A percentile compares a stretch with the other conserved stretches of the same genome.
Conservation (phyloP, 92 coral and sea anemone species). For the Phenganax stokvisi region DNA sequence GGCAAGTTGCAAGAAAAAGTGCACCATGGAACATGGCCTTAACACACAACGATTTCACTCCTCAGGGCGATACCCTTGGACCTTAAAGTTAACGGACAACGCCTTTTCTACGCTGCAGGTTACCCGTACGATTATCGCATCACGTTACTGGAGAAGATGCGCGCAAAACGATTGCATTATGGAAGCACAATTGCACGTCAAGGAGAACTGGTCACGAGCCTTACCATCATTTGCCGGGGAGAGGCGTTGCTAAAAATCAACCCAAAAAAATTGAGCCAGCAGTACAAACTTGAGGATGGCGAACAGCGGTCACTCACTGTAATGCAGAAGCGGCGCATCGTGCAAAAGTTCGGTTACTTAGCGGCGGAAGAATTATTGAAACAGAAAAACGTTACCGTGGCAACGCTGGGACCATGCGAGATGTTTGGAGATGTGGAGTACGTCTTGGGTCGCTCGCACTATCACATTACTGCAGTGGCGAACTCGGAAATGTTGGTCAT, state of each 20-base stretch:
- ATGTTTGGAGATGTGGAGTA: constrained; percentile 85
- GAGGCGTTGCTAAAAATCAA: constrained; percentile 66
- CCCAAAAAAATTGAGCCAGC: constrained; percentile 59
- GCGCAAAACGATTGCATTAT: constrained; percentile 58
- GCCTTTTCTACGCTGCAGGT: not conserved
- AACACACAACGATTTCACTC: too few species aligned
- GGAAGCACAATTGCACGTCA: constrained; percentile 73
- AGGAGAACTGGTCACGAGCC: constrained; percentile 57
- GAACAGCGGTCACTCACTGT: constrained; percentile 59
- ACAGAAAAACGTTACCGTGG: constrained; percentile 56
- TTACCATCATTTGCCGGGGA: constrained; percentile 76
- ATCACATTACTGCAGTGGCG: constrained; percentile 70
- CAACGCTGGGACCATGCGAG: constrained; percentile 82
- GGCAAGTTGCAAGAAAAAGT: too few species aligned
- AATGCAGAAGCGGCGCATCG: constrained; percentile 73
- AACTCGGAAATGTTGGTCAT: constrained; percentile 24
- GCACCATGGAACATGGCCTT: too few species aligned
- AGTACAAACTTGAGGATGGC: constrained; percentile 44
- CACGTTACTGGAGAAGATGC: constrained; percentile 71
- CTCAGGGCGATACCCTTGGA: not conserved
- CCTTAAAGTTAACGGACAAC: not conserved
- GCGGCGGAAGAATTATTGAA: constrained; percentile 76
- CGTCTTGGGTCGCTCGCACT: constrained; percentile 61
- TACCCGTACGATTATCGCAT: constrained; percentile 37
- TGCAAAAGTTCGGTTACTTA: constrained; percentile 62